A percentile compares a stretch with the other conserved stretches of the same genome.
Evolutionary conservation across 2,797 vertebrate genomes (phyloP).

Genomic region (Triplophysa bombifrons): DNA sequence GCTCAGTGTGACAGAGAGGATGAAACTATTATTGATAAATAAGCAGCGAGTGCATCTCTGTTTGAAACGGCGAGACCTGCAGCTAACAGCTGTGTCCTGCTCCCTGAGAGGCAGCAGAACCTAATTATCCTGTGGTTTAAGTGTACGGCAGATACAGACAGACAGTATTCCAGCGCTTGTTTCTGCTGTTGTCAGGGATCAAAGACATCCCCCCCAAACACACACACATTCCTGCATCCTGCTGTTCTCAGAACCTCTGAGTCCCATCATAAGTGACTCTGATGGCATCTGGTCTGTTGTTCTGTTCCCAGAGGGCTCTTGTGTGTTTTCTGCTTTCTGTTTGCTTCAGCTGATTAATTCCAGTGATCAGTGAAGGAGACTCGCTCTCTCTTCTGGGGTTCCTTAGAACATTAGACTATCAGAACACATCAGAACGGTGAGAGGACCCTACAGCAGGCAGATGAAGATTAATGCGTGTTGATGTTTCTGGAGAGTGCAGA

Average conservation of each 20-base stretch:
- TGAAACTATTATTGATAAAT: constrained; percentile 51
- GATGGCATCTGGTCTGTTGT: constrained; percentile 44
- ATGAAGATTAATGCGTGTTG: constrained; percentile 27
- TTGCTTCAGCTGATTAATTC: constrained; percentile 45
- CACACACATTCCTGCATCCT: constrained; percentile 18
- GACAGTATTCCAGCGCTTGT: constrained; percentile 19
- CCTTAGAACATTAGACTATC: constrained; percentile 28
- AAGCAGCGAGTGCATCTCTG: constrained; percentile 40
- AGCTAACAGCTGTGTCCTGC: constrained; percentile 52
- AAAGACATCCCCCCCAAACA: constrained; percentile 31
- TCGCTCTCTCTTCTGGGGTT: constrained; percentile 17
- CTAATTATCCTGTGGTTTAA: constrained; percentile 45
- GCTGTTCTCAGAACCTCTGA: constrained; percentile 32
- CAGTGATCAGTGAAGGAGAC: constrained; percentile 16
- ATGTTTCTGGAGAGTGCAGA: constrained; percentile 42
- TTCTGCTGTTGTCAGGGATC: constrained; percentile 42
- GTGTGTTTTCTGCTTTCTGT: constrained; percentile 49
- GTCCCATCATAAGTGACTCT: constrained; percentile 40
- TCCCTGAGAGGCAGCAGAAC: constrained; percentile 43
- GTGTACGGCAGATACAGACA: constrained; percentile 21
- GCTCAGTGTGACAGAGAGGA: constrained; percentile 40
- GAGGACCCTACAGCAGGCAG: constrained; percentile 32
- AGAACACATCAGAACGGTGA: background rate
- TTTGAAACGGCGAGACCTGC: constrained; percentile 35
- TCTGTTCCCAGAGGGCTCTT: constrained; percentile 40